Percentiles rank a stretch among this genome's conserved stretches.
phyloP scores from a whole-genome alignment of 2,113 vertebrate genomes.

The Epinephelus moara region DNA sequence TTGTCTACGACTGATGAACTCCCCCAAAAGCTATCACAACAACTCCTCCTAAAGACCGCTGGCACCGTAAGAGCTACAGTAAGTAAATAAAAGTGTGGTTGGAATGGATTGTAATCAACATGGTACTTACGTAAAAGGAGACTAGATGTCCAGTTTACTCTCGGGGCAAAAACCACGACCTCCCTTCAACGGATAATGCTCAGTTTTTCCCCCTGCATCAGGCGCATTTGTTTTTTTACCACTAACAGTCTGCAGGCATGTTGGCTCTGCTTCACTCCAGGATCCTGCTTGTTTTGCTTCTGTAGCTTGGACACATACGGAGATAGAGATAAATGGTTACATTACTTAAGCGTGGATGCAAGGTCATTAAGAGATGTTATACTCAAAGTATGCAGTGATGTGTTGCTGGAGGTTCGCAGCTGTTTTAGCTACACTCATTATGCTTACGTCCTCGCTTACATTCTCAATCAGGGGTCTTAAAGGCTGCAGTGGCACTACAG shows the following conservation, averaged over 20 bases:
- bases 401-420: neutral
- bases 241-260: neutral
- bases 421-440: neutral
- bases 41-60: slow-evolving; percentile 19
- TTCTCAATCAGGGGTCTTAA: slow-evolving; percentile 17
- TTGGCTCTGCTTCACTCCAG: neutral
- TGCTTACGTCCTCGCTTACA: neutral
- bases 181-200: slow-evolving; percentile 11
- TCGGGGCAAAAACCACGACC: slow-evolving; percentile 36
- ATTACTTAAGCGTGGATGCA: neutral
- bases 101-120: slow-evolving; percentile 48
- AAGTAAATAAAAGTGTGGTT: slow-evolving; percentile 37
- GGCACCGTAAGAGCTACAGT: slow-evolving; percentile 1
- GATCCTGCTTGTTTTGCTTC: slow-evolving; percentile 7
- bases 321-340: slow-evolving; percentile 14
- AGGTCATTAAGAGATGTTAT: slow-evolving; percentile 17
- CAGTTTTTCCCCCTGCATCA: neutral
- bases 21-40: slow-evolving; percentile 30
- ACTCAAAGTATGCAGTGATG: slow-evolving; percentile 1
- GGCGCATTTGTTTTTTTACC: neutral
- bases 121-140: slow-evolving; percentile 42
- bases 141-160: slow-evolving; percentile 28
- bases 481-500: neutral
- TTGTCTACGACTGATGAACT: slow-evolving; percentile 38
- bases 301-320: slow-evolving; percentile 1